phyloP scores from a whole-genome alignment of 2,797 vertebrate species.

The Peromyscus melanophrys region DNA sequence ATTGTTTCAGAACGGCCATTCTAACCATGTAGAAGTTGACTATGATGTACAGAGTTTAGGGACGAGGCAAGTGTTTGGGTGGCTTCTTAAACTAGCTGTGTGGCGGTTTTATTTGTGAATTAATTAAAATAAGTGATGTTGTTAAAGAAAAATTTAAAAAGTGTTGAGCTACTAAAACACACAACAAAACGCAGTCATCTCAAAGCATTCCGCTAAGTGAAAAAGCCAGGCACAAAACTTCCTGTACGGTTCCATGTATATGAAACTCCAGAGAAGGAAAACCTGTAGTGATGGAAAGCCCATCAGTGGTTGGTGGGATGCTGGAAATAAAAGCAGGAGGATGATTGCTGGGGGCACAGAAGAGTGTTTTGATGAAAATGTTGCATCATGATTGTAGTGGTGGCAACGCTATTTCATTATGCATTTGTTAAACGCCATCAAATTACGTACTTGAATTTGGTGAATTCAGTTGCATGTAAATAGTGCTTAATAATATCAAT shows the following conservation, averaged over 20 bases:
- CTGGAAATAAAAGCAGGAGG: background rate
- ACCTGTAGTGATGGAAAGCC: background rate
- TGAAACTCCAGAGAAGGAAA: conserved; percentile 47
- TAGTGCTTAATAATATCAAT: conserved; percentile 34
- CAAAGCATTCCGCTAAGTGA: background rate
- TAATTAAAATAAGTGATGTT: background rate
- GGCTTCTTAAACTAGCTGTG: background rate
- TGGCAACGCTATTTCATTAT: background rate
- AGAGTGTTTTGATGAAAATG: conserved; percentile 11
- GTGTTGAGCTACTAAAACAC: background rate
- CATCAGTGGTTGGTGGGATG: background rate
- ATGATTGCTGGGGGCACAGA: conserved; percentile 10
- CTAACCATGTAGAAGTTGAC: background rate
- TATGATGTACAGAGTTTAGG: background rate
- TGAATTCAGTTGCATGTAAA: background rate
- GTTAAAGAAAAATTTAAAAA: background rate
- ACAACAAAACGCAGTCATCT: background rate
- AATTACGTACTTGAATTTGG: conserved; percentile 35
- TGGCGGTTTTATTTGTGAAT: background rate
- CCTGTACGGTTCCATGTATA: background rate
- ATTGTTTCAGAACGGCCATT: background rate
- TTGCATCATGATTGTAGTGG: background rate
- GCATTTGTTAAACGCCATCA: background rate
- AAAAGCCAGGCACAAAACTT: conserved; percentile 26
- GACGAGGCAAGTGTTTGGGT: background rate